Base-by-base conservation (phyloP, 2,797 vertebrate species). In the Chrysocyon brachyurus region DNA sequence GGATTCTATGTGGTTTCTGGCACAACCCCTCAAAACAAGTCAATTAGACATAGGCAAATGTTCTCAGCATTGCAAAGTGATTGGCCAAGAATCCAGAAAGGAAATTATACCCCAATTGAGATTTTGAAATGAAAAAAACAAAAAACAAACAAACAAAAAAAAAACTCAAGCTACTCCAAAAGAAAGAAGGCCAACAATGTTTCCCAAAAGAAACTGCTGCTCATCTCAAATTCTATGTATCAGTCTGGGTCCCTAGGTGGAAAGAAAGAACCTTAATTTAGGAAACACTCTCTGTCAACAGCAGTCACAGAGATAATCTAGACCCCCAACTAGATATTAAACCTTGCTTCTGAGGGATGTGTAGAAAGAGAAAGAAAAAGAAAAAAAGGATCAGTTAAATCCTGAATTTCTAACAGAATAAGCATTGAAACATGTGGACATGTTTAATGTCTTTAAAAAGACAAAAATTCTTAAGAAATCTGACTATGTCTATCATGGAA, bases 1-100 rank as follows among this genome's bases (percentile, higher is more conserved):
- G 77, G 78, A 56, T 21, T 40, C 68, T 26, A 2, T 61, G 75
- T 94, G 79, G 94, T 98, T 98, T 96, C 86, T 96, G 94, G 75
- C 79, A 94, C 56, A 87, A 89, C 12, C 49, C 79, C 59, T 57
- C 66, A 83, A 96, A 97, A 90, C 40, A 91, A 94, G 96, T 84
- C 88, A 91, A 56, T 95, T 96, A 93, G 84, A 89, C 70, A 79
- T 66, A 97, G 54, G 52, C 73, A 49, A 96, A 88, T 94, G 33
- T 90, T 86, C 70, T 90, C 9, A 2, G 96, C 81, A 85, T 96
- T 97, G 14, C 2, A 96, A 93, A 95, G 89, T 40, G 52, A 97
- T 93, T 96, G 83, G 87, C 88, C 91, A 92, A 97, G 89, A 56
- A 6, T 11, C 5, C 81, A 92, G 82, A 95, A 78, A 96, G 83